Evolutionary conservation across 2,797 vertebrate species (phyloP), one percentile per base, ranked within the genome.

Genomic region (Jordanella pulchra): DNA sequence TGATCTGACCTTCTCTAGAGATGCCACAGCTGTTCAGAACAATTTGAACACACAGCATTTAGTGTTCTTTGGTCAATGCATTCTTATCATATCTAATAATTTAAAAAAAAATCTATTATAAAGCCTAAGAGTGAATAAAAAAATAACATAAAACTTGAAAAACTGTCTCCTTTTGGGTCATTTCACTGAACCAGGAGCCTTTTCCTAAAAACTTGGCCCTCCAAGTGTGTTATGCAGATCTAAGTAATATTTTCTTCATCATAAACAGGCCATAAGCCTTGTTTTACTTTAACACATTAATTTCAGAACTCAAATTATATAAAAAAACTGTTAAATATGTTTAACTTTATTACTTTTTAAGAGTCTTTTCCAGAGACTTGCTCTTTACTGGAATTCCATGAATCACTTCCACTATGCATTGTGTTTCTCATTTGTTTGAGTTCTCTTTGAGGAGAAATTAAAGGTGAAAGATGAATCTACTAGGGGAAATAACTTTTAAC

Each of bases 341-440:
- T 39, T 48, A 77, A 74, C 2, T 71, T 1, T 69, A 48, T 76
- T 75, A 65, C 79, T 83, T 83, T 73, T 76, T 76, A 44, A 53
- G 75, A 88, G 85, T 88, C 71, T 73, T 79, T 66, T 74, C 35
- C 70, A 83, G 72, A 76, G 45, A 72, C 74, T 65, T 67, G 47
- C 60, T 69, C 51, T 67, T 63, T 60, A 63, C 45, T 54, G 69
- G 75, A 50, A 65, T 50, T 77, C 28, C 51, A 76, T 70, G 42
- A 66, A 9, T 35, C 30, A 27, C 70, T 54, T 30, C 14, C 2
- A 56, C 69, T 39, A 28, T 67, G n/a, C 67, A 27, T 18, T 69
- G 18, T 55, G 39, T 73, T 55, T 65, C 11, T 25, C 25, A 61
- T 73, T 69, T 65, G 4, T 67, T 51, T 25, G 63, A 12, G 28